A percentile compares a stretch with the other conserved stretches of the same genome.
Evolutionary conservation across 2,888 invertebrate genomes (phyloP).

Genomic region (Endotricha flammealis): DNA sequence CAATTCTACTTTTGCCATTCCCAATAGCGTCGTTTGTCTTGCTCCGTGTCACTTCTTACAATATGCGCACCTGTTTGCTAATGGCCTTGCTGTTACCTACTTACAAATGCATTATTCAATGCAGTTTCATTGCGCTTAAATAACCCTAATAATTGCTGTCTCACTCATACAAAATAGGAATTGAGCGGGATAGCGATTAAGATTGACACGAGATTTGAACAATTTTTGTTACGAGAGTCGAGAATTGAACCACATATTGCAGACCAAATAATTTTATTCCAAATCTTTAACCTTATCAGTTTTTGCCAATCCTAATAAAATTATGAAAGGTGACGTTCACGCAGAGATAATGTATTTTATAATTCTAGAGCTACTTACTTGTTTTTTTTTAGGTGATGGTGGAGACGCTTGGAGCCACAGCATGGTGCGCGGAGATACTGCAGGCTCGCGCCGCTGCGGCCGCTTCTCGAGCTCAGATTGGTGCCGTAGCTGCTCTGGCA

Average conservation of each 20-base stretch:
- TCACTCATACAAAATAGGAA: no score
- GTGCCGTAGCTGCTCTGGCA: slow-evolving; percentile 88
- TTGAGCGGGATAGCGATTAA: no score
- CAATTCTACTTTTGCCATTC: background rate
- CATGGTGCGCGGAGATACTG: slow-evolving; percentile 84
- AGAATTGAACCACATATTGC: no score
- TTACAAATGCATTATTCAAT: slow-evolving; percentile 2
- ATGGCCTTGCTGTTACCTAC: background rate
- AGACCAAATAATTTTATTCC: no score
- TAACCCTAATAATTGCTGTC: no score
- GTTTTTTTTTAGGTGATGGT: slow-evolving; percentile 77
- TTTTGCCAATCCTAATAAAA: no score
- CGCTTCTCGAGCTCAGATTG: slow-evolving; percentile 85
- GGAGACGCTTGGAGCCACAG: slow-evolving; percentile 80
- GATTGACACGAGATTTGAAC: no score
- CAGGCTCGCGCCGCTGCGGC: slow-evolving; percentile 89
- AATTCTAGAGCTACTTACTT: no score
- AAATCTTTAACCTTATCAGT: no score
- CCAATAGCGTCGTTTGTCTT: background rate
- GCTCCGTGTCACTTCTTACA: background rate
- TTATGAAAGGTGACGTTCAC: no score
- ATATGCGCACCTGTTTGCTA: slow-evolving; percentile 2
- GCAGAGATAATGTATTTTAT: no score
- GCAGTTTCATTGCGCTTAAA: background rate
- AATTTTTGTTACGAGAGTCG: no score